Base-by-base conservation (phyloP, 2,888 invertebrate genomes). In the Agonopterix alstromeriana region DNA sequence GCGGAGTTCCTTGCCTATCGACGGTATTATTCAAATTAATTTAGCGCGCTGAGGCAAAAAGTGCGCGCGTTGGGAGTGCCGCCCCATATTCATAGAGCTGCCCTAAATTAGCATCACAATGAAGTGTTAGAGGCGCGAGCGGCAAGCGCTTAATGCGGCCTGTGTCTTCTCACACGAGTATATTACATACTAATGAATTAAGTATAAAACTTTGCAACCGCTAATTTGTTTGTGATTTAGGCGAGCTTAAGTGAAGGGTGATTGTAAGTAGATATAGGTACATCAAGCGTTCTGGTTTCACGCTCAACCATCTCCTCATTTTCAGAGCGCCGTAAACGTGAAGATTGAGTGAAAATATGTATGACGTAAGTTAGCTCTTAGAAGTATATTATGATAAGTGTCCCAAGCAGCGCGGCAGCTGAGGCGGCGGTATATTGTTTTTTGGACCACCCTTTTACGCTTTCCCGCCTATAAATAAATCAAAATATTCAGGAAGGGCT, bases 401-500 rank as follows among this genome's bases (percentile, higher is more conserved):
- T 72, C 69, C 64, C 62, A 63, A 69, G 64, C 62, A 60, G 69
- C 64, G 70, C 62, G 69, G 48, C 52, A 66, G 70, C 67, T 78
- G 76, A 78, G 74, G 71, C 42, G 42, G 42, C 72, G 71, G 78
- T 80, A 82, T 84, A 84, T 85, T 83, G 84, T 85, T 83, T 83
- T 52, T 82, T 77, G 73, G 78, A 77, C 79, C 80, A 84, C 81
- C 85, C 85, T 82, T 86, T 85, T 82, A 84, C 82, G 80, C 82
- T 72, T 82, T 83, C 73, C 77, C 79, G 77, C 81, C 84, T 80
- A 84, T 88, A 88, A 88, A 88, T 88, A 88, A 88, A 88, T 88
- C 87, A 88, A 87, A 88, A 87, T 87, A 87, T 88, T 85, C 86
- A 85, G 85, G 81, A 84, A 86, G 83, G 85, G 85, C 84, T 73